Base-by-base conservation (phyloP, 2,113 vertebrate species). In the Pristiophorus japonicus region DNA sequence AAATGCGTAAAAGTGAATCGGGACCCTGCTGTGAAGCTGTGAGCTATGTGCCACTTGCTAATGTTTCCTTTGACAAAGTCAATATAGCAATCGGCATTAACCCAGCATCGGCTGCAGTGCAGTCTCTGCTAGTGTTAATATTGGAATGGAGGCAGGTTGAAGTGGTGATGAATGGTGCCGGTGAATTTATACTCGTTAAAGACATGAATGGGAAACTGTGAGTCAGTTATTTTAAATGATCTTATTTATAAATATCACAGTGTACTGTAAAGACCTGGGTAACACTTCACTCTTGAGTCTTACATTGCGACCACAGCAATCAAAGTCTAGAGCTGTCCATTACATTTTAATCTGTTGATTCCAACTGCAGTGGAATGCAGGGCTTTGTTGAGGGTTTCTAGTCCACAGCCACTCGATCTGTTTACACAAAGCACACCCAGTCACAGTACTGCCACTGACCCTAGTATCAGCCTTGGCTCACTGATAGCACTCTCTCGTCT, bases 331-430 rank as follows among this genome's bases (percentile, higher is more conserved):
- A 87, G 45, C 45, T 24, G 27, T 24, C 24, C 84, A 24, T 34
- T 55, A n/a, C 27, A 59, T 90, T 90, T 90, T 0, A 90, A 90
- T 90, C 14, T 90, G 87, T 90, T 59, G 87, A 34, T 90, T 90
- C 87, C 51, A 90, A 4, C 87, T 63, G 16, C 47, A 18, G 38
- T 92, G 59, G 88, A 63, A 63, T 38, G 88, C 59, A 92, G 0
- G 7, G n/a, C 55, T 92, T 92, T 92, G 88, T 92, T 92, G 88
- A 92, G 30, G 34, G 59, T 92, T 92, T 92, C 59, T 22, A 38
- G 59, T 20, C 55, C 59, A 14, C 34, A 92, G 34, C 88, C n/a
- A 62, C 2, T 92, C 34, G 34, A 62, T 34, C 14, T 92, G 55
- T 63, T 92, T 92, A 92, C 62, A 92, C 59, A 92, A 92, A 92